A percentile compares a stretch with the other conserved stretches of the same genome.
phyloP scores from a whole-genome alignment of 2,797 vertebrate species.

The Acipenser oxyrinchus region DNA sequence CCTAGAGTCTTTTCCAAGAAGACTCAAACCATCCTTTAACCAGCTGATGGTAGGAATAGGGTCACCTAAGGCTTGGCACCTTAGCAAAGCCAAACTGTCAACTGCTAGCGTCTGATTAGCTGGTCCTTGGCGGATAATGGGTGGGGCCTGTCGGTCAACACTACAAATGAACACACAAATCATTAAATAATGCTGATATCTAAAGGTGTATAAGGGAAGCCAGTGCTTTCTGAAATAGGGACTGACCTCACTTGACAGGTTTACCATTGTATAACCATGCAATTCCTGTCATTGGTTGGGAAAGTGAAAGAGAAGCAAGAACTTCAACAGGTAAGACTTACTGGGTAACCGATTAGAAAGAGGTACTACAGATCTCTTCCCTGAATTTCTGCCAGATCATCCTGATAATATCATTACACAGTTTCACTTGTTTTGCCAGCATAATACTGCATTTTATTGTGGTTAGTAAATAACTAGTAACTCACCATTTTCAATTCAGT shows the following conservation, averaged over 20 bases:
- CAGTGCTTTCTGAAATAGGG: conserved; percentile 4
- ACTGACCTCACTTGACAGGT: too few relatives aligned
- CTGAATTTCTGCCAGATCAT: too few relatives aligned
- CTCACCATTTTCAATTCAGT: too few relatives aligned
- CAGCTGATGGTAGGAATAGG: conserved; percentile 94
- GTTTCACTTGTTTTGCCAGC: too few relatives aligned
- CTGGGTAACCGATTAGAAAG: too few relatives aligned
- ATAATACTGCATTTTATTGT: too few relatives aligned
- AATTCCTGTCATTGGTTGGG: conserved; percentile 42
- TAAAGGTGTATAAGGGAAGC: background rate
- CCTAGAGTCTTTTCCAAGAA: conserved; percentile 87
- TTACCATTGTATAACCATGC: conserved; percentile 43
- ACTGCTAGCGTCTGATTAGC: conserved; percentile 85
- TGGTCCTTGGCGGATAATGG: conserved; percentile 93
- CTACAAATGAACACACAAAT: conserved; percentile 42
- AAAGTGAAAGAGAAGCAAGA: conserved; percentile 21
- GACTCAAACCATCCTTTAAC: conserved; percentile 91
- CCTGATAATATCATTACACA: too few relatives aligned
- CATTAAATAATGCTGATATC: conserved; percentile 2
- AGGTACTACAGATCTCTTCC: too few relatives aligned
- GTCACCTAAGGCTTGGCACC: conserved; percentile 91
- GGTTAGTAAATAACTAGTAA: too few relatives aligned
- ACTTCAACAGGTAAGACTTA: background rate
- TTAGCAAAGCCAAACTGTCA: conserved; percentile 82
- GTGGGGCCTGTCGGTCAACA: conserved; percentile 93